Conservation (phyloP, 2,113 vertebrate genomes). For the Geothlypis trichas region DNA sequence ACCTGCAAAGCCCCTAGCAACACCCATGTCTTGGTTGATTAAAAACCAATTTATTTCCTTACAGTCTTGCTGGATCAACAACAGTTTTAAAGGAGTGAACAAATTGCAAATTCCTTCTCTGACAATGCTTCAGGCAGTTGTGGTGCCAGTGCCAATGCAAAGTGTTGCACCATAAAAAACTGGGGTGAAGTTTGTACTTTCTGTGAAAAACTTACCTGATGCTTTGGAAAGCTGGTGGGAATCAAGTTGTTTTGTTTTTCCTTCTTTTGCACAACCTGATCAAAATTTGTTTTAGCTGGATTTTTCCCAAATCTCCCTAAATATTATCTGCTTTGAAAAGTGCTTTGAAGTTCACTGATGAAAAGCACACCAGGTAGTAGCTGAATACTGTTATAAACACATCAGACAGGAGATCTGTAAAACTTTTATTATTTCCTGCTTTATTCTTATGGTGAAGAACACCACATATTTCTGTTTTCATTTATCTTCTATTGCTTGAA, state of each 20-base stretch:
- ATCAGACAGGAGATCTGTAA: neutral
- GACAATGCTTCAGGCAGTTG: neutral
- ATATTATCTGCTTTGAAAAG: neutral
- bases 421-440: neutral
- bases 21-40: neutral
- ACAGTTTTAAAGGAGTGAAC: neutral
- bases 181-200: neutral
- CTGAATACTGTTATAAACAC: slow-evolving; percentile 5
- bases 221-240: neutral
- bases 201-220: neutral
- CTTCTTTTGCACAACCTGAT: neutral
- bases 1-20: neutral
- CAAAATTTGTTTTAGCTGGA: neutral
- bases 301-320: neutral
- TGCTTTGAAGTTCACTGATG: neutral
- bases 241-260: neutral
- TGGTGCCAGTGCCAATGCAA: neutral
- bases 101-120: neutral
- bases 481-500: neutral
- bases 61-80: neutral
- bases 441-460: neutral
- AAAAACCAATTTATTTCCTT: neutral
- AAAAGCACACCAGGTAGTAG: neutral
- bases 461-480: neutral
- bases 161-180: neutral